These are phyloP conservation scores for Labeo calbasu DNA, from an alignment of 2,797 vertebrate genomes.

Conservation along the genomic window DNA sequence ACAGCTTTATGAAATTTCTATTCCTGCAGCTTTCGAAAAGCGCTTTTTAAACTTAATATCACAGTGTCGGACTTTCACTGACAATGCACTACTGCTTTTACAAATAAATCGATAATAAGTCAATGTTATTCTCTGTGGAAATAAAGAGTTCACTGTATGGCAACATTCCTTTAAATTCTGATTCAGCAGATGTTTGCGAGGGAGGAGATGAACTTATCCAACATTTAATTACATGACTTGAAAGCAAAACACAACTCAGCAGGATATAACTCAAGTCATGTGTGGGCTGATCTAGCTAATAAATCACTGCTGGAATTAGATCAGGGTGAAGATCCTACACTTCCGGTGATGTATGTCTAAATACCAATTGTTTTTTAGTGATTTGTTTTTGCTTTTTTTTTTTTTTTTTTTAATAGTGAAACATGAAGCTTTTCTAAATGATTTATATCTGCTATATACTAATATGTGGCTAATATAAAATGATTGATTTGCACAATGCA, in stretches of 20 bases:
- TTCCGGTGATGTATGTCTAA: background rate
- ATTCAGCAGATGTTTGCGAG: slow-evolving; percentile 45
- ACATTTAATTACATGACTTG: slow-evolving; percentile 66
- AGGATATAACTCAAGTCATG: slow-evolving; percentile 60
- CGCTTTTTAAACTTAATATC: background rate
- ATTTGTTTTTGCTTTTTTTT: background rate
- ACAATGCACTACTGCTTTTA: background rate
- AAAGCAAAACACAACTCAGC: slow-evolving; percentile 73
- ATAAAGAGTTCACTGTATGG: background rate
- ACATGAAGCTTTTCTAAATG: background rate
- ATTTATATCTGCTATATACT: background rate
- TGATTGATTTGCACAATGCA: background rate
- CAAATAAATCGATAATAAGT: background rate
- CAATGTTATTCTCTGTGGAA: background rate
- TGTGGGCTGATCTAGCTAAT: slow-evolving; percentile 34
- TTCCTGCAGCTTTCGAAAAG: background rate
- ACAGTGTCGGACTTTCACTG: background rate
- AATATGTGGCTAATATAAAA: background rate
- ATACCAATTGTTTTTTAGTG: background rate
- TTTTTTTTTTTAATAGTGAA: too few species aligned
- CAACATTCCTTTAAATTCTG: slow-evolving; percentile 18
- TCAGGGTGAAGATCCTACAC: background rate
- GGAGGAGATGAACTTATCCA: slow-evolving; percentile 64
- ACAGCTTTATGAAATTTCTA: background rate
- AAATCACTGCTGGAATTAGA: slow-evolving; percentile 17